Percentiles rank a stretch among this genome's conserved stretches.
These are phyloP conservation scores for Trypoxylus dichotomus DNA, from an alignment of 1,140 invertebrate genomes.

Conservation along the genomic window DNA sequence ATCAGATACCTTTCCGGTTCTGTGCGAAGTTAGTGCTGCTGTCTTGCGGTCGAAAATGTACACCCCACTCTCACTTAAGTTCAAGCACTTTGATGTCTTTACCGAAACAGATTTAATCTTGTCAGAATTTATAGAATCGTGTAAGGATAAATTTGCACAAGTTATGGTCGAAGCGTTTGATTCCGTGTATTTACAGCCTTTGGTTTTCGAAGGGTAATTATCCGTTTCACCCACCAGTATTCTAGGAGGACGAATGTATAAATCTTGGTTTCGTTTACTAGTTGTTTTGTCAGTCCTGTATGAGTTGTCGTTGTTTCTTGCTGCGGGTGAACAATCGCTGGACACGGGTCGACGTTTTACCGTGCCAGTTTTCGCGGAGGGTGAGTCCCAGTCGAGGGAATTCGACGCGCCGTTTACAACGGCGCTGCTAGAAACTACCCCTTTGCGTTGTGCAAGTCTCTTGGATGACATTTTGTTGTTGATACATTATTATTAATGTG, in stretches of 20 bases:
- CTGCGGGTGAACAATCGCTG: constrained; percentile 48
- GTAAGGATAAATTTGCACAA: not conserved
- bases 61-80: constrained; percentile 16
- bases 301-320: not conserved
- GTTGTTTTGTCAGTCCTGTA: not conserved
- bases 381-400: constrained; percentile 67
- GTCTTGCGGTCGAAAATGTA: not conserved
- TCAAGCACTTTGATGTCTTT: constrained; percentile 9
- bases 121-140: constrained; percentile 9
- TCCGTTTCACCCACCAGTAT: not conserved
- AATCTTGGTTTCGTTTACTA: not conserved
- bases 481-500: constrained; percentile 25
- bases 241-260: not conserved
- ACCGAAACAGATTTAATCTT: not conserved
- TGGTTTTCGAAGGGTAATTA: not conserved
- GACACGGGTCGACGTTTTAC: constrained; percentile 64
- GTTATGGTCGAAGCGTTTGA: not conserved
- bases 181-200: not conserved
- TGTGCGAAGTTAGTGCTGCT: not conserved
- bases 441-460: constrained; percentile 36
- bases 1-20: constrained; percentile 54
- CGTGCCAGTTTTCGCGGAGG: constrained; percentile 67
- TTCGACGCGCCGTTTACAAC: constrained; percentile 32
- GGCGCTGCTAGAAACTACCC: constrained; percentile 27
- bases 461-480: constrained; percentile 32